Evolutionary conservation across 53 echinoderm and acorn worm species (phyloP).

Genomic region (Paracentrotus lividus): DNA sequence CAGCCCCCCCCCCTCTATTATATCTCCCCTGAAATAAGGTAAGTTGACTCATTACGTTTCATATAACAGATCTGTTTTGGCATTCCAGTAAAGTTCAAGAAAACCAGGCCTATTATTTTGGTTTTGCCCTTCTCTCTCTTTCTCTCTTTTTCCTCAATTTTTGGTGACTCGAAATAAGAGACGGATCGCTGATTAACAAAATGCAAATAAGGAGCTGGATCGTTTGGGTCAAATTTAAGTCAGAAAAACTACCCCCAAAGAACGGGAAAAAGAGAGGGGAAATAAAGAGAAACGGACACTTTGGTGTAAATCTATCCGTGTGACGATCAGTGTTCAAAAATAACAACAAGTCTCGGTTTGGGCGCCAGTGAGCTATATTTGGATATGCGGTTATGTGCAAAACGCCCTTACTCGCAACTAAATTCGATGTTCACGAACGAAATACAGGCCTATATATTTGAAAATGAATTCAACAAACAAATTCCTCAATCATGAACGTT

Average conservation of each 20-base stretch:
- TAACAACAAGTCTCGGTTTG: not conserved
- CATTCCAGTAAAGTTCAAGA: conserved; percentile 11
- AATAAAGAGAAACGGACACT: not conserved
- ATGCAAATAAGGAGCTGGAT: conserved; percentile 36
- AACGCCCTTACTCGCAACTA: not conserved
- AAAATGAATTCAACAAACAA: too few species aligned
- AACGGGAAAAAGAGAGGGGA: not conserved
- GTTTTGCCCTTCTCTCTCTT: not conserved
- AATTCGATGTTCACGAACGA: too few species aligned
- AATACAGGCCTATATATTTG: too few species aligned
- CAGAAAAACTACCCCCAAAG: conserved; percentile 1
- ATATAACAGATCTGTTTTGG: not conserved
- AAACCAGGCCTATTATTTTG: conserved; percentile 4
- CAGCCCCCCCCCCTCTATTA: not conserved
- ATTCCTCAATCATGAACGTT: too few species aligned
- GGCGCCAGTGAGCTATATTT: not conserved
- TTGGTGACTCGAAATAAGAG: conserved; percentile 16
- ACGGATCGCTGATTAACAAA: conserved; percentile 20
- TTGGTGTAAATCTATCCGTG: conserved; percentile 25
- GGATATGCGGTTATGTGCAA: not conserved
- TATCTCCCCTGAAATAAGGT: not conserved
- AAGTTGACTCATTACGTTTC: conserved; percentile 28
- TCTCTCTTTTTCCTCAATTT: not conserved
- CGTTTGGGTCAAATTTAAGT: conserved; percentile 36
- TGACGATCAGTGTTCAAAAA: not conserved